Conservation (phyloP, 2,113 vertebrate species). For the Rafetus swinhoei region DNA sequence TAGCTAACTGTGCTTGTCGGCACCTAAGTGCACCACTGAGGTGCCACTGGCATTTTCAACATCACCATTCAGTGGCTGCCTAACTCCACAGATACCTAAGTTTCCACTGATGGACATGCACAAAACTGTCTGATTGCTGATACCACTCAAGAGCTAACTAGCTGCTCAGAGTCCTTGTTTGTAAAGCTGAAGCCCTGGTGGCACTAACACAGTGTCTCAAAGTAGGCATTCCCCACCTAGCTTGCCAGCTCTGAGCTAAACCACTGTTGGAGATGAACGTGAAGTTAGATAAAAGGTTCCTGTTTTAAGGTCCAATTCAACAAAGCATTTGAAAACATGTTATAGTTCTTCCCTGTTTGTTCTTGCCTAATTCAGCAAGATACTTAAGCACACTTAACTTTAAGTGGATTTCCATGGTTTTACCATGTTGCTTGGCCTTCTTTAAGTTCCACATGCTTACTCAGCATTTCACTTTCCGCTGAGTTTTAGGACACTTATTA, state of each 20-base stretch:
- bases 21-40: background rate
- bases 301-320: constrained; percentile 37
- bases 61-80: background rate
- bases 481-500: fast-evolving
- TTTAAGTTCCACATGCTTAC: background rate
- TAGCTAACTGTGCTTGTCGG: background rate
- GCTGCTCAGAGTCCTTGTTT: background rate
- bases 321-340: background rate
- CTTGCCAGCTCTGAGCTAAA: background rate
- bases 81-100: background rate
- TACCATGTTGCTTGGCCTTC: background rate
- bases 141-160: background rate
- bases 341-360: constrained; percentile 59
- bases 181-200: background rate
- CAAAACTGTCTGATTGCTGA: background rate
- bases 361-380: constrained; percentile 56
- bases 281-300: constrained; percentile 18
- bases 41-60: background rate
- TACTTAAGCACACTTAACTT: constrained; percentile 73
- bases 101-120: background rate
- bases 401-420: constrained; percentile 28
- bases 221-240: background rate
- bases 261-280: background rate
- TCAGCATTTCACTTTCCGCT: background rate
- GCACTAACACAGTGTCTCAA: background rate